Conservation (phyloP, 2,113 vertebrate genomes). For the Menidia beryllina region DNA sequence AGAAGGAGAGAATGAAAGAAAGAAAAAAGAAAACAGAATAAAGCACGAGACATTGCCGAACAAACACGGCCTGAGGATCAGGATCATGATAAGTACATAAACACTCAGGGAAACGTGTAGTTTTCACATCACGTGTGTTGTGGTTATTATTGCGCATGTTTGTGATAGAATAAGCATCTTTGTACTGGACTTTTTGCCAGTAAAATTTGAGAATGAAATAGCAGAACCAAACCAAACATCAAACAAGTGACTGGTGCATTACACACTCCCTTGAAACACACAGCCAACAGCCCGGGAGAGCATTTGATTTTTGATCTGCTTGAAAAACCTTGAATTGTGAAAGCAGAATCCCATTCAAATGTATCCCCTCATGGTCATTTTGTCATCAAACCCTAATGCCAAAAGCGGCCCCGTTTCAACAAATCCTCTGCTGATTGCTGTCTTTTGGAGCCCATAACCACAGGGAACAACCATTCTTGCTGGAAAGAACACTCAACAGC, state of each 20-base stretch:
- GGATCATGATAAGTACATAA: slow-evolving; percentile 5
- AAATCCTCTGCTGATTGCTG: not conserved
- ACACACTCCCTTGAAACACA: not conserved
- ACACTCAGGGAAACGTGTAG: not conserved
- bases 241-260: slow-evolving; percentile 11
- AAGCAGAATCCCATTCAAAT: slow-evolving; percentile 13
- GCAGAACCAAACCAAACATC: slow-evolving; percentile 8
- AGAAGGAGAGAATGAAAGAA: too few relatives aligned
- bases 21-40: slow-evolving; percentile 37
- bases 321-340: slow-evolving; percentile 42
- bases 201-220: slow-evolving; percentile 11
- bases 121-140: slow-evolving; percentile 1
- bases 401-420: slow-evolving; percentile 9
- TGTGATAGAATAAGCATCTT: not conserved
- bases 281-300: not conserved
- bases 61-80: slow-evolving; percentile 9
- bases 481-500: slow-evolving; percentile 1
- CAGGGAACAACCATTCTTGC: not conserved
- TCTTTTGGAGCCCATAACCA: slow-evolving; percentile 3
- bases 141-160: not conserved
- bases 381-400: slow-evolving; percentile 23
- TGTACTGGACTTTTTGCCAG: not conserved
- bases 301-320: slow-evolving; percentile 35
- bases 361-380: slow-evolving; percentile 28
- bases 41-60: slow-evolving; percentile 21